Conservation (phyloP, 1,140 invertebrate genomes). For the Scaptomyza montana region DNA sequence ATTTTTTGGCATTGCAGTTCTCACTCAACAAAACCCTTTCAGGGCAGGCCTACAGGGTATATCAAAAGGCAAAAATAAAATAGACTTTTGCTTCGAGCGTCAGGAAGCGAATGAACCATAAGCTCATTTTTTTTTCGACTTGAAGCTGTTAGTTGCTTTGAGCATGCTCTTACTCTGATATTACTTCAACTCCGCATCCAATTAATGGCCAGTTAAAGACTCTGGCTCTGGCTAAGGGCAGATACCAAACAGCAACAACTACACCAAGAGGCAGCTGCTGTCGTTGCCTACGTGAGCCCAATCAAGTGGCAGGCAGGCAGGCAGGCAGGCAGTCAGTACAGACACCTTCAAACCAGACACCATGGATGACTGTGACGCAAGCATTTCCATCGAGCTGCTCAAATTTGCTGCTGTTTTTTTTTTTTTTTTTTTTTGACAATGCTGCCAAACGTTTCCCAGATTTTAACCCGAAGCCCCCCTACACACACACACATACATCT, state of each 20-base stretch:
- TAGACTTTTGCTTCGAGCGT: constrained; percentile 33
- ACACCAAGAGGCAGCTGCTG: not conserved
- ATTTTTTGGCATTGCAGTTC: too few relatives aligned
- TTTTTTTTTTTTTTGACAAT: constrained; percentile 64
- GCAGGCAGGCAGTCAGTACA: not conserved
- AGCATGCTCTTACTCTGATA: not conserved
- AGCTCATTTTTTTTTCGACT: not conserved
- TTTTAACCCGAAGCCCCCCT: constrained; percentile 5
- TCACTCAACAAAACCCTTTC: not conserved
- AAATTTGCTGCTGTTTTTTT: constrained; percentile 10
- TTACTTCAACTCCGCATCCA: constrained; percentile 36
- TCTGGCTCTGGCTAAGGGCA: constrained; percentile 40
- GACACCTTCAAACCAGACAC: constrained; percentile 24
- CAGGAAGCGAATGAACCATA: constrained; percentile 41
- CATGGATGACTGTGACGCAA: constrained; percentile 57
- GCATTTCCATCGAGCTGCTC: constrained; percentile 45
- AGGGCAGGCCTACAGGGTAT: constrained; percentile 15
- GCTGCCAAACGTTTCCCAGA: constrained; percentile 33
- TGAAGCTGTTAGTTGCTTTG: not conserved
- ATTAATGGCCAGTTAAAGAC: constrained; percentile 47
- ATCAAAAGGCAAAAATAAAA: not conserved
- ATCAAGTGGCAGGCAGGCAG: constrained; percentile 21
- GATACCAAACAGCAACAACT: not conserved
- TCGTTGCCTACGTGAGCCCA: constrained; percentile 37
- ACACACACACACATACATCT: not conserved